These are phyloP conservation scores for Pollachius pollachius DNA, from an alignment of 2,113 vertebrate genomes.

Conservation along the genomic window DNA sequence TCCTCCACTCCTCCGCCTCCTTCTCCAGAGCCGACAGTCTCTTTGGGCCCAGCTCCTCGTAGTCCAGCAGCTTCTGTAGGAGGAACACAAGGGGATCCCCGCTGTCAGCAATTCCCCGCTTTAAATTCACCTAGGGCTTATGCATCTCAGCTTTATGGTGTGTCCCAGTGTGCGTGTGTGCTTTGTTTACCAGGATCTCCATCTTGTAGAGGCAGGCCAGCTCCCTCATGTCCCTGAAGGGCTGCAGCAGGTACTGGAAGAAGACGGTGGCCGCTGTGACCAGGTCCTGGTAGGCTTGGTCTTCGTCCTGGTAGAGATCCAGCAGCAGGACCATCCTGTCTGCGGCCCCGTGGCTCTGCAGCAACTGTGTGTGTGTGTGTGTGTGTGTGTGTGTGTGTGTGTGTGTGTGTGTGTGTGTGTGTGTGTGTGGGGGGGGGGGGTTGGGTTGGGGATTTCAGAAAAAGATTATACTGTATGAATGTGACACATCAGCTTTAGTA, in stretches of 20 bases:
- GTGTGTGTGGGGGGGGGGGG: too few relatives aligned
- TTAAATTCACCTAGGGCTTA: neutral
- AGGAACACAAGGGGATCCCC: neutral
- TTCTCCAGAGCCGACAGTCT: conserved; percentile 82
- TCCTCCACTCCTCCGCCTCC: conserved; percentile 86
- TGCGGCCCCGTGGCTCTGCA: conserved; percentile 77
- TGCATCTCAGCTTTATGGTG: neutral
- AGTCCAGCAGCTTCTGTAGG: conserved; percentile 85
- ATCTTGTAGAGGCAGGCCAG: conserved; percentile 86
- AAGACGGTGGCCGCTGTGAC: conserved; percentile 84
- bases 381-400: too few relatives aligned
- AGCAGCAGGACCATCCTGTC: conserved; percentile 84
- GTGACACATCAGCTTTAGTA: neutral
- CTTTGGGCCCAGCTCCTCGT: conserved; percentile 86
- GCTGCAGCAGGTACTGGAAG: conserved; percentile 92
- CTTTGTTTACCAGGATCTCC: conserved; percentile 82
- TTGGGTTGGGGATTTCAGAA: too few relatives aligned
- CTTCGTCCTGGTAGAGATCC: conserved; percentile 86
- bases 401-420: too few relatives aligned
- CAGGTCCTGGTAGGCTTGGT: conserved; percentile 83
- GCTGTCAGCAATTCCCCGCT: neutral
- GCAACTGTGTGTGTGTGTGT: conserved; percentile 68
- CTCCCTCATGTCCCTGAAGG: conserved; percentile 93
- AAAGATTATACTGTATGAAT: too few relatives aligned
- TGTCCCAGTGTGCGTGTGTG: neutral